Percentiles rank a stretch among this genome's conserved stretches.
Evolutionary conservation across 2,888 invertebrate species (phyloP).

Genomic region (Melipona bicolor): DNA sequence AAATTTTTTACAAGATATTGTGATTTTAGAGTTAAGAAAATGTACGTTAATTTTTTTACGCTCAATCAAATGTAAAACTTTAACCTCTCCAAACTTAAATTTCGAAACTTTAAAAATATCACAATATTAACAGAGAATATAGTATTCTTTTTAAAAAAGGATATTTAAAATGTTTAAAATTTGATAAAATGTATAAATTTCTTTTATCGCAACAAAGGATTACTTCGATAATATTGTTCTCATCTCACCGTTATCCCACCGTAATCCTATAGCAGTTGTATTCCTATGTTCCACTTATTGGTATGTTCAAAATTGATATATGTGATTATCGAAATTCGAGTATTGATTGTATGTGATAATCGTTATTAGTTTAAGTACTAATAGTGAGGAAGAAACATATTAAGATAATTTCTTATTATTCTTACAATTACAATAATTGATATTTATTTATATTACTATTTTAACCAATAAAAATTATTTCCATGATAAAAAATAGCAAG

Average conservation of each 20-base stretch:
- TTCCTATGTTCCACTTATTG: too few species aligned
- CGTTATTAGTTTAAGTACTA: too few species aligned
- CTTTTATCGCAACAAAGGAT: conserved; percentile 64
- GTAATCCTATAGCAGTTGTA: too few species aligned
- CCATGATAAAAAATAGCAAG: too few species aligned
- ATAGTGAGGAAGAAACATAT: too few species aligned
- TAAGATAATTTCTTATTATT: too few species aligned
- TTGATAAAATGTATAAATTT: conserved; percentile 47
- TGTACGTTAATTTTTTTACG: not conserved
- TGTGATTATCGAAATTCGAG: too few species aligned
- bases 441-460: too few species aligned
- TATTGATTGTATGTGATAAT: too few species aligned
- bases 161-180: conserved; percentile 58
- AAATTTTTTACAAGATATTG: conserved; percentile 5
- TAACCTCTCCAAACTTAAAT: conserved; percentile 25
- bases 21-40: not conserved
- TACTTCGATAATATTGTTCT: conserved; percentile 73
- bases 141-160: conserved; percentile 6
- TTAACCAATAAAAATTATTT: too few species aligned
- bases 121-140: conserved; percentile 70
- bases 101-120: not conserved
- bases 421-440: too few species aligned
- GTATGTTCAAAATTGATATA: too few species aligned
- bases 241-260: conserved; percentile 72
- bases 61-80: conserved; percentile 32